phyloP scores from a whole-genome alignment of 2,113 vertebrate species.

The Euleptes europaea region DNA sequence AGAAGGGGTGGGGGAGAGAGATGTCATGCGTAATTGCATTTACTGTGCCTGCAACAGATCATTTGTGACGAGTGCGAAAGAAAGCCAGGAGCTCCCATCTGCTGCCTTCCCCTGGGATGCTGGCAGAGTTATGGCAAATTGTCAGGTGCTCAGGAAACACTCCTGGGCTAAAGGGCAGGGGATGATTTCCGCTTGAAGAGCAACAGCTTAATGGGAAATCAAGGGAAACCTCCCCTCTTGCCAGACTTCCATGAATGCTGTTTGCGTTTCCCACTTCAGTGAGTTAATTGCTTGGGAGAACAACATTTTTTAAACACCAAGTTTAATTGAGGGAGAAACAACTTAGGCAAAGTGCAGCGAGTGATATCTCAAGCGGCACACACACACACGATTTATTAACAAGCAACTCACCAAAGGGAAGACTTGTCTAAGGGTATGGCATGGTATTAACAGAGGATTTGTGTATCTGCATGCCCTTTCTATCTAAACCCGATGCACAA shows the following conservation, averaged over 20 bases:
- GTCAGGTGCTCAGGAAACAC: background rate
- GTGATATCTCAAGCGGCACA: conserved; percentile 1
- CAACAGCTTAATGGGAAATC: background rate
- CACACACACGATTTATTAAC: too few relatives aligned
- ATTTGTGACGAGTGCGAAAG: conserved; percentile 9
- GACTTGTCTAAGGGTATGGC: background rate
- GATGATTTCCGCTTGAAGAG: background rate
- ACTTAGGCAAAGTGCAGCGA: background rate
- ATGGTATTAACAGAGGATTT: conserved; percentile 17
- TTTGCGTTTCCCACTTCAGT: conserved; percentile 32
- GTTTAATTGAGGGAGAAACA: conserved; percentile 33
- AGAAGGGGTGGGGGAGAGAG: background rate
- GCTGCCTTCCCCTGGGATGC: background rate
- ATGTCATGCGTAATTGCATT: background rate
- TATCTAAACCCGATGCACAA: too few relatives aligned
- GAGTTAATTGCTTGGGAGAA: conserved; percentile 21
- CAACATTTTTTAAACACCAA: conserved; percentile 33
- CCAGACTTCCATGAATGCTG: accelerated
- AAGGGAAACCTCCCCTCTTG: background rate
- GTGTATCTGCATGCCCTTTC: background rate
- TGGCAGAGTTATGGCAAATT: background rate
- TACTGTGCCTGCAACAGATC: background rate
- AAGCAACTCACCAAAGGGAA: too few relatives aligned
- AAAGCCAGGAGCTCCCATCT: background rate
- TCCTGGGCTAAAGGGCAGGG: background rate